Base-by-base conservation (phyloP, 2,113 vertebrate species). In the Vanacampus margaritifer region DNA sequence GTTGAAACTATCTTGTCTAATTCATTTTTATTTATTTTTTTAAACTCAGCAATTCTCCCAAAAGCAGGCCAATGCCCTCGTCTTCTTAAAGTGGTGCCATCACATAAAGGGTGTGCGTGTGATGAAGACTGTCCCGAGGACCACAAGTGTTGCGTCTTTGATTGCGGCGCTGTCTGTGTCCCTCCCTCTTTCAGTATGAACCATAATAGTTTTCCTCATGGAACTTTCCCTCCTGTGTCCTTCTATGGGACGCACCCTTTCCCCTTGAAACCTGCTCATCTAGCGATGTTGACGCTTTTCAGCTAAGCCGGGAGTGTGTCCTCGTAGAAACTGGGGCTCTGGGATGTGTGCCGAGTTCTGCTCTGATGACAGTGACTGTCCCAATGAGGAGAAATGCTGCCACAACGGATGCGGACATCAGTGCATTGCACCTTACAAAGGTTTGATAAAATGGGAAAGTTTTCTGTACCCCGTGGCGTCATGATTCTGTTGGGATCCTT, bases 371-470 rank as follows among this genome's bases (percentile, higher is more conserved):
- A 82, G 64, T 0, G 76, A 92, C 58, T 93, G 92, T 53, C 83
- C 87, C 2, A 21, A 32, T 1, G 21, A 81, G 19, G 76, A 91
- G 37, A 92, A 92, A 76, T 93, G 92, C 84, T 93, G 92, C 82
- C 36, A 37, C 67, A 93, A 91, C 24, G 91, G 91, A 26, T 93
- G 92, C 74, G 91, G 91, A 6, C 89, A 92, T 23, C 48, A 82
- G 50, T 93, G 92, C 62, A 84, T 70, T 1, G 24, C 51, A n/a
- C 90, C 91, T 3, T 81, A 91, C 75, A 84, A 23, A 87, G 91
- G 92, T 92, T 32, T 62, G 71, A 60, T 54, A 5, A 16, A 39
- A 12, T 57, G 46, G 6, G 21, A 57, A 2, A 21, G 24, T 63
- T 16, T 63, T 17, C 16, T 35, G 17, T 50, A 2, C 14, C 35